Evolutionary conservation across 2,797 vertebrate species (phyloP), one percentile per base, ranked within the genome.

Genomic region (Lithobates sylvaticus): DNA sequence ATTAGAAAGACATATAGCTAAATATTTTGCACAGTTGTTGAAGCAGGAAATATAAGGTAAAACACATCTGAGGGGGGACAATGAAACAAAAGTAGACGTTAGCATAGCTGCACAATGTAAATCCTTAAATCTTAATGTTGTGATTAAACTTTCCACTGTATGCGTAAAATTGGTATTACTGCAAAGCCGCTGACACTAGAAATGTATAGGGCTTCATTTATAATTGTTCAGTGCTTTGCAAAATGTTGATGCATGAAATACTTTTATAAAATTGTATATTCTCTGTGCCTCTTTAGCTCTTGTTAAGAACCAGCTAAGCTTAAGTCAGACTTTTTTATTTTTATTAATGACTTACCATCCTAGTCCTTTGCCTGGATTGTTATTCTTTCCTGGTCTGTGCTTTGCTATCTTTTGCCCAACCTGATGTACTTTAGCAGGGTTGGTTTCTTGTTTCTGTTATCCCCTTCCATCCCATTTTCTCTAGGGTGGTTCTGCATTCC

Each of bases 1-100:
- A 72, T 72, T 72, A 36, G 18, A 72, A 72, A 39, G 70, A 39
- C 32, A 42, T 72, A 42, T 72, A 72, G 32, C 32, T 72, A 72
- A 42, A 39, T 42, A 72, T 72, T 39, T 72, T 39, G 21, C 70
- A 72, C 21, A 42, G 12, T 10, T 72, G 34, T 32, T 42, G 65
- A 29, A 67, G 65, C 65, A 67, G 65, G 65, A 67, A 67, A 67
- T 29, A 67, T 26, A 67, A 1, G 12, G 65, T 67, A 15, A 67
- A 67, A 67, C 65, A 67, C 23, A 67, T 67, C 26, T 67, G 65
- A 26, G 27, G 12, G 10, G 27, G 65, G 26, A 67, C n/a, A 67
- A 26, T 29, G 26, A 27, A 67, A 67, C 27, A 29, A 10, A 67
- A 67, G 65, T 26, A 67, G 26, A 67, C 26, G 3, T 27, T 67